Evolutionary conservation across 2,797 vertebrate species (phyloP), one percentile per base, ranked within the genome.

Genomic region (Rhynchonycteris naso): DNA sequence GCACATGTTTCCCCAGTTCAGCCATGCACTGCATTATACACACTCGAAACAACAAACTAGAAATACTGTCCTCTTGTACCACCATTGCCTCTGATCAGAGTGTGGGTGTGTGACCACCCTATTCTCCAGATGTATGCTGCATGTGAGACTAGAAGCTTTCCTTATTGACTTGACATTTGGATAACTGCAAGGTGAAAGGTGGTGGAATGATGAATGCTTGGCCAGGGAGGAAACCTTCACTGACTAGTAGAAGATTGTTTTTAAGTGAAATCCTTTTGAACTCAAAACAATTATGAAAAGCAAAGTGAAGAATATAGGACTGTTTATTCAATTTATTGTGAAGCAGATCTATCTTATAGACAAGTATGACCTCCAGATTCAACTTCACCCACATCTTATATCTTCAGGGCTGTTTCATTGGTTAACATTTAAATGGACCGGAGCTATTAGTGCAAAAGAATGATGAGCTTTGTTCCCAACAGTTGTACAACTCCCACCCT

Each of bases 81-180:
- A 97, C 97, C 97, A 96, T 94, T 97, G 97, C 93, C 98, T 98
- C 98, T 98, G 98, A 98, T 97, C 97, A 98, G 97, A 98, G 97
- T 98, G 95, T 97, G 97, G 98, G 96, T 98, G 96, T 98, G 97
- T 98, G 98, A 98, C 96, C 97, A 98, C 95, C 97, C 96, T 97
- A 94, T 97, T 97, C 98, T 98, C 97, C 97, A 96, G 87, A 98
- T 98, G 97, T 98, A 97, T 98, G 95, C 90, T 97, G 90, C 97
- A 92, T 97, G 98, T 98, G 98, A 98, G 98, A 98, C 95, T 98
- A 98, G 98, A 99, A 98, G 97, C 98, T 99, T 99, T 99, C 98
- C 98, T 98, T 97, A 97, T 79, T 93, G 96, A 98, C 98, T 98
- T 98, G 97, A 98, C 98, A 97, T 98, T 98, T 98, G 97, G 97